A percentile compares a stretch with the other conserved stretches of the same genome.
phyloP scores from a whole-genome alignment of 2,888 invertebrate genomes.

The Eupsilia transversa region DNA sequence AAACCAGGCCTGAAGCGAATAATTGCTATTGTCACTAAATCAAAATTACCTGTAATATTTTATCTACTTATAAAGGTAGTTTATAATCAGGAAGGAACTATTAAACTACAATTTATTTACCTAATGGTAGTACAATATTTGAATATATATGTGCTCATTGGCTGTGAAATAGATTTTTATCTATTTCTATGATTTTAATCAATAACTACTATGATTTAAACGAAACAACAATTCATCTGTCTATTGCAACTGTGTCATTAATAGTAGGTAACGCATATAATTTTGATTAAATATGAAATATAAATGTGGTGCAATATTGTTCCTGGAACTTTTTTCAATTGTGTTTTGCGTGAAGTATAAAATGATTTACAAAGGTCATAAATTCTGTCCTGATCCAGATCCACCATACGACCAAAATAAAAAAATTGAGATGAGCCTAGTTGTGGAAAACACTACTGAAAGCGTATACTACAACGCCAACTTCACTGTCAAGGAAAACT shows the following conservation, averaged over 20 bases:
- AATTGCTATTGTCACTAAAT: no score
- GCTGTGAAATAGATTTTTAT: conserved; percentile 20
- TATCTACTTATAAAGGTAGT: no score
- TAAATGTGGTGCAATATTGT: conserved; percentile 6
- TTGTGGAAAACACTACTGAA: not conserved
- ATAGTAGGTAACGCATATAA: not conserved
- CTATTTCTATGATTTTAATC: conserved; percentile 2
- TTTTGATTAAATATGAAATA: conserved; percentile 36
- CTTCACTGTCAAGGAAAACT: conserved; percentile 22
- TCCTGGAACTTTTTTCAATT: conserved; percentile 12
- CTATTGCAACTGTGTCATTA: not conserved
- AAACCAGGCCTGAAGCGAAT: no score
- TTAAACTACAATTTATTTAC: conserved; percentile 9
- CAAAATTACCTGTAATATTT: no score
- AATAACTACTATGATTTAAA: not conserved
- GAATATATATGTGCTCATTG: conserved; percentile 11
- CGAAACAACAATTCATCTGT: not conserved
- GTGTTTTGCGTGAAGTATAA: conserved; percentile 34
- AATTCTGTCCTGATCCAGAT: conserved; percentile 12
- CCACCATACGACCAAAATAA: conserved; percentile 33
- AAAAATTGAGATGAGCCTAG: conserved; percentile 8
- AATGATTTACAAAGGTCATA: conserved; percentile 30
- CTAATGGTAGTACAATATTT: not conserved
- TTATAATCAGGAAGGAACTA: not conserved
- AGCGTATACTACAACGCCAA: conserved; percentile 28